These are phyloP conservation scores for Pinctada fucata DNA, from an alignment of 2,888 invertebrate species.

Conservation along the genomic window DNA sequence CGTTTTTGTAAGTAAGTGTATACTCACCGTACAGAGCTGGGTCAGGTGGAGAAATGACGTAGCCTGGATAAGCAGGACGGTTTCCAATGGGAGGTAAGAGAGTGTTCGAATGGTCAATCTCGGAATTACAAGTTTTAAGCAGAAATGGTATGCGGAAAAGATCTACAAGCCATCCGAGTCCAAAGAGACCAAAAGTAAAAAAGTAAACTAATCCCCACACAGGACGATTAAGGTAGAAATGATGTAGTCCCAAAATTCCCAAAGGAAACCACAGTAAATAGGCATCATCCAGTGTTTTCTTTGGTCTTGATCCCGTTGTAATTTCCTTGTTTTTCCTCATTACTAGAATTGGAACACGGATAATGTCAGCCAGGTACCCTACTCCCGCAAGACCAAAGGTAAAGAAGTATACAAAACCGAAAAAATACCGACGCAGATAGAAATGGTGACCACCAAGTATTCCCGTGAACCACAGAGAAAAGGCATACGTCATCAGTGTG, in stretches of 20 bases:
- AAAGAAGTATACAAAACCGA: constrained; percentile 55
- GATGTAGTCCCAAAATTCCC: constrained; percentile 51
- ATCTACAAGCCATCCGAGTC: constrained; percentile 63
- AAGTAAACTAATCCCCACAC: constrained; percentile 61
- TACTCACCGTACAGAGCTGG: no score
- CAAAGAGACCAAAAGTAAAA: constrained; percentile 58
- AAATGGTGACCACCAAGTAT: constrained; percentile 54
- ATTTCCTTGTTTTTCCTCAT: constrained; percentile 49
- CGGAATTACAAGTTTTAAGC: constrained; percentile 53
- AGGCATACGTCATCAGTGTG: constrained; percentile 43
- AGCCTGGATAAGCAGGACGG: background rate
- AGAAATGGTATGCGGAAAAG: constrained; percentile 55
- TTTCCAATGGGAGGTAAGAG: background rate
- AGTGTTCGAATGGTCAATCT: background rate
- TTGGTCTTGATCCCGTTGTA: background rate
- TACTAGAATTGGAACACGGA: constrained; percentile 57
- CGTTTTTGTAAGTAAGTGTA: no score
- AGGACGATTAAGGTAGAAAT: constrained; percentile 56
- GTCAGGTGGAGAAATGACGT: background rate
- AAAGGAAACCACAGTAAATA: constrained; percentile 60
- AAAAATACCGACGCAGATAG: constrained; percentile 50
- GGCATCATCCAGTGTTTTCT: constrained; percentile 56
- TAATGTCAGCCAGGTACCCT: constrained; percentile 64
- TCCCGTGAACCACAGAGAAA: constrained; percentile 34
- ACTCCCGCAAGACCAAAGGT: constrained; percentile 57